Conservation (phyloP, 2,113 vertebrate genomes). For the Lota lota region DNA sequence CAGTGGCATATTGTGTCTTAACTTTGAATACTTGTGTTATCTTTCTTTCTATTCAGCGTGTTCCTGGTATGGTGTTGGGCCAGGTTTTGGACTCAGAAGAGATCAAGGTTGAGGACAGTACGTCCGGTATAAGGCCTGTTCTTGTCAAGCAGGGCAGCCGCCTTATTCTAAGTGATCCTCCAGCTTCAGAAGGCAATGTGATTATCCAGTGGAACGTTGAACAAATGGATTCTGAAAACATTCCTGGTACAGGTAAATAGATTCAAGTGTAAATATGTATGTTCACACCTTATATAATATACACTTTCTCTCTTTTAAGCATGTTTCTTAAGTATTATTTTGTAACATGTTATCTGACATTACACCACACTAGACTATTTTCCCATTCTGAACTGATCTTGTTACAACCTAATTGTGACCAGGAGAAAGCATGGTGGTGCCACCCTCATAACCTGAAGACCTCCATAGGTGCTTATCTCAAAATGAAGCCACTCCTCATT, state of each 20-base stretch:
- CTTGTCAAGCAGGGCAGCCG: slow-evolving; percentile 71
- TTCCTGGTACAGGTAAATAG: slow-evolving; percentile 49
- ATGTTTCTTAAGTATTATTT: too few relatives aligned
- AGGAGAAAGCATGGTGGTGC: too few relatives aligned
- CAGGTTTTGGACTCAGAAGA: slow-evolving; percentile 19
- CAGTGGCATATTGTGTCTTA: too few relatives aligned
- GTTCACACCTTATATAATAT: not conserved
- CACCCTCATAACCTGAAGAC: too few relatives aligned
- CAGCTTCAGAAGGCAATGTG: slow-evolving; percentile 26
- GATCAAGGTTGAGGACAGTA: slow-evolving; percentile 63
- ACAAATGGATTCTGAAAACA: slow-evolving; percentile 28
- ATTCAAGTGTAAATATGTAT: not conserved
- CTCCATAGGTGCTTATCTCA: too few relatives aligned
- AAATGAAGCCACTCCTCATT: too few relatives aligned
- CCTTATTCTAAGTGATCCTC: slow-evolving; percentile 42
- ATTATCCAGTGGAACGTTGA: slow-evolving; percentile 54
- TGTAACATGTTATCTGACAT: too few relatives aligned
- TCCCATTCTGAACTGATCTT: too few relatives aligned
- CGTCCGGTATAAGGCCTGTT: slow-evolving; percentile 52
- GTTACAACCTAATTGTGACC: too few relatives aligned
- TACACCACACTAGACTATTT: too few relatives aligned
- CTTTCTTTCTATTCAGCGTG: slow-evolving; percentile 35
- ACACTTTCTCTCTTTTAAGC: too few relatives aligned
- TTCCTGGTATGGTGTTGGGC: slow-evolving; percentile 5
- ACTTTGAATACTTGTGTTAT: too few relatives aligned